Base-by-base conservation (phyloP, 2,113 vertebrate species). In the Tragelaphus strepsiceros region DNA sequence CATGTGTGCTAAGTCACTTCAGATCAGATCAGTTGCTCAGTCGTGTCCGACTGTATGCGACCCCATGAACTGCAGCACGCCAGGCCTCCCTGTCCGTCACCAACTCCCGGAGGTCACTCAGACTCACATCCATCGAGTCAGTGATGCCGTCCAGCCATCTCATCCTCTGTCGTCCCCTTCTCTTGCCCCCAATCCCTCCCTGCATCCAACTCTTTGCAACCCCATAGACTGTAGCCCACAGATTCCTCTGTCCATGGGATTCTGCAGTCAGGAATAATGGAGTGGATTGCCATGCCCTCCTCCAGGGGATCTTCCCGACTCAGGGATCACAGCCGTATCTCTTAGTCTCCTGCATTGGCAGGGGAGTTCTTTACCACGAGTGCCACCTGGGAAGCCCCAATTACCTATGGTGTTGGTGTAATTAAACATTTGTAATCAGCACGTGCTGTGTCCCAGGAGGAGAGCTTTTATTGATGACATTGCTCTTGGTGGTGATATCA, bases 381-480 rank as follows among this genome's bases (percentile, higher is more conserved):
- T 1, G 1, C 71, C 71, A 77, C 39, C 39, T 15, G 39, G 71
- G 39, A 77, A 77, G 71, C 71, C 26, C 39, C 77, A 6, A 1
- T 28, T 22, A 26, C 9, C 26, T 7, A 2, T 19, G 35, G 71
- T 10, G 39, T 17, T 7, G 2, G 4, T 28, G 16, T 46, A 3
- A 17, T 11, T 17, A 64, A 32, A 39, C 3, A 1, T 43, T 61
- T 19, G 0, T 2, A 2, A 10, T 43, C 39, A 28, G 24, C 14
- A 11, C 0, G 0, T 2, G 6, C 16, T 30, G 6, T 10, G 28
- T 88, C 59, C 43, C 7, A 15, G 17, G 43, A 28, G 32, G 32
- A 54, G 26, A n/a, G 12, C 6, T 15, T 24, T 46, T 22, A 2
- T 7, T 1, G 35, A 11, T 13, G 1, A 0, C 30, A 35, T 16